Evolutionary conservation across 2,888 invertebrate genomes (phyloP), one percentile per base, ranked within the genome.

Genomic region (Agrotis exclamationis): DNA sequence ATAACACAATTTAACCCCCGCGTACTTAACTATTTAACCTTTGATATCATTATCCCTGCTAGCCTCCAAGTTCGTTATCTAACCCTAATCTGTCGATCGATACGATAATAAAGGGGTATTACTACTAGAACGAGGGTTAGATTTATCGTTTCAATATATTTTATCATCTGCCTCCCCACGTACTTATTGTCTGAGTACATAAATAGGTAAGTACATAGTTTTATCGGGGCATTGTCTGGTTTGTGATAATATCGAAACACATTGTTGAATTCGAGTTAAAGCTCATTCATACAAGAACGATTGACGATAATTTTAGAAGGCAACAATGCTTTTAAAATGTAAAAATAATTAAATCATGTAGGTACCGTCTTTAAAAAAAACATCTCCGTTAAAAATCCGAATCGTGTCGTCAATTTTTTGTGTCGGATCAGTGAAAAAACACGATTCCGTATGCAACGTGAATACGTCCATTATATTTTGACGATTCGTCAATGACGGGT

Each of bases 61-160:
- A 79, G 59, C 66, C 47, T 58, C 22, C 13, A 62, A 33, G 24
- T 59, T 60, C 44, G 53, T 60, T 84, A 88, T 86, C 86, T 68
- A 59, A 70, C 53, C 28, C 22, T 85, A 82, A 88, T 89, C 87
- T 84, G 64, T 71, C 70, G 84, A 88, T 87, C 83, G 83, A 75
- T 78, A 80, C 70, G 68, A 77, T 80, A 70, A 80, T 82, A 78
- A 74, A 76, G 63, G 73, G 74, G 60, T 77, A 63, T 69, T 71
- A 84, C 79, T 83, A 76, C 54, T 33, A 69, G 74, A 76, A 74
- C 67, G 63, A 79, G 88, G 88, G 88, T 72, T 79, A 48, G 62
- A 63, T 73, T 81, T 87, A 87, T 87, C 81, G 75, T 71, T 79
- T 69, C 74, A 80, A 78, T 83, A 85, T 82, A 82, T 85, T 82